phyloP scores from a whole-genome alignment of 1,140 invertebrate genomes.

The Trichomalopsis sarcophagae region DNA sequence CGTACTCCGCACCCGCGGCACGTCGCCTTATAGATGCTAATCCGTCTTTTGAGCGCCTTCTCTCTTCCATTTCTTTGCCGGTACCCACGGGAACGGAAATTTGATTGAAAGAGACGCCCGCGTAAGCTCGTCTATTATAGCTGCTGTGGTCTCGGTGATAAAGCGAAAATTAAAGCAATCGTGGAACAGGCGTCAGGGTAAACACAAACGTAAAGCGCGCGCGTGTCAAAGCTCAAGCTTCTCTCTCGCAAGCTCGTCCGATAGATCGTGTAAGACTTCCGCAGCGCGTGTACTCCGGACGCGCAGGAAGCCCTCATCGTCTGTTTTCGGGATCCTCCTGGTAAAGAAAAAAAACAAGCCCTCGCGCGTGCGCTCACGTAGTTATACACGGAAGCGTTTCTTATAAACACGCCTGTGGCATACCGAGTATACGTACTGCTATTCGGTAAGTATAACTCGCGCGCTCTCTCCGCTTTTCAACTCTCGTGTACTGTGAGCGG shows the following conservation, averaged over 20 bases:
- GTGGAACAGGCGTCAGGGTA: not conserved
- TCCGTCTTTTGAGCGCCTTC: not conserved
- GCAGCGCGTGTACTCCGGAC: not conserved
- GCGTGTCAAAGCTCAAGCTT: not conserved
- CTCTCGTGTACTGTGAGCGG: conserved; percentile 42
- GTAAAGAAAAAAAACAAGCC: not conserved
- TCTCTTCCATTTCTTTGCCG: not conserved
- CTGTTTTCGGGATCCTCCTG: not conserved
- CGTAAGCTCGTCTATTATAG: no score
- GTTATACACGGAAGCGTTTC: conserved; percentile 49
- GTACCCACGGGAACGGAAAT: not conserved
- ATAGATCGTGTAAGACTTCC: conserved; percentile 17
- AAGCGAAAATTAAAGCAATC: not conserved
- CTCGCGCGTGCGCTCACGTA: not conserved
- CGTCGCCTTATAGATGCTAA: not conserved
- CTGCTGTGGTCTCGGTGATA: no score
- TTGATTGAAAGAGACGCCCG: not conserved
- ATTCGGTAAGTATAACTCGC: conserved; percentile 62
- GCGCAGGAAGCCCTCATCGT: not conserved
- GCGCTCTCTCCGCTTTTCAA: conserved; percentile 60
- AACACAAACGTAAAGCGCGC: not conserved
- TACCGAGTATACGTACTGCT: conserved; percentile 58
- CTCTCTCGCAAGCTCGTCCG: conserved; percentile 2
- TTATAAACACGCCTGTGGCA: conserved; percentile 55
- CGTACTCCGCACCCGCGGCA: not conserved